Base-by-base conservation (phyloP, 1,140 invertebrate species). In the Philotrypesis tridentata region DNA sequence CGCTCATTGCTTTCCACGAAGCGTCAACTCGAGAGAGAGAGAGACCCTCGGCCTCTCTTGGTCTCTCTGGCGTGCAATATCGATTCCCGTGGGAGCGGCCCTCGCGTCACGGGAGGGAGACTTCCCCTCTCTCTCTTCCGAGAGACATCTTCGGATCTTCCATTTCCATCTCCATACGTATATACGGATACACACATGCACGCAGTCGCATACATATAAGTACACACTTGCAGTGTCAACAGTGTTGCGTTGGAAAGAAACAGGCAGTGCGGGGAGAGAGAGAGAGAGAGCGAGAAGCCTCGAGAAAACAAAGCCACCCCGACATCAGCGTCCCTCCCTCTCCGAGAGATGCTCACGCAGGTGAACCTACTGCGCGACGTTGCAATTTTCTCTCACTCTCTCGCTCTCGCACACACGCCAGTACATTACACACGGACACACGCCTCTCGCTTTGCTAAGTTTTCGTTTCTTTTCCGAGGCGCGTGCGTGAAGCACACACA, bases 1-100 rank as follows among this genome's bases (percentile, higher is more conserved):
- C 7, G 21, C 33, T 21, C 48, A 55, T 55, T n/a, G 48, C n/a
- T 55, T 55, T 55, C 21, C 21, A 5, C 17, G n/a, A 40, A n/a
- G 31, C 68, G 31, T 21, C 31, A 37, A 17, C 37, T 43, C 37
- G n/a, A 37, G 25, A 48, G 27, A 0, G 23, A 4, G 9, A 31
- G 25, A n/a, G 4, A 37, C 11, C 3, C 72, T 9, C 48, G 4
- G 8, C 2, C 25, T 48, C 37, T 31, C 70, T 23, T 23, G 12
- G 4, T 43, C 48, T 55, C 48, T 55, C 48, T 55, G 48, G 14
- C 48, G 48, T 55, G 11, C 48, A 55, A 55, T 27, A 55, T 73
- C 71, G 37, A 43, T 73, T 55, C 25, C 25, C 40, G 23, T 55
- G 17, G 71, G 48, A 73, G n/a, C 71, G 71, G 23, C 40, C 55